Evolutionary conservation across 1,140 invertebrate species (phyloP), one percentile per base, ranked within the genome.

Genomic region (Varroa destructor): DNA sequence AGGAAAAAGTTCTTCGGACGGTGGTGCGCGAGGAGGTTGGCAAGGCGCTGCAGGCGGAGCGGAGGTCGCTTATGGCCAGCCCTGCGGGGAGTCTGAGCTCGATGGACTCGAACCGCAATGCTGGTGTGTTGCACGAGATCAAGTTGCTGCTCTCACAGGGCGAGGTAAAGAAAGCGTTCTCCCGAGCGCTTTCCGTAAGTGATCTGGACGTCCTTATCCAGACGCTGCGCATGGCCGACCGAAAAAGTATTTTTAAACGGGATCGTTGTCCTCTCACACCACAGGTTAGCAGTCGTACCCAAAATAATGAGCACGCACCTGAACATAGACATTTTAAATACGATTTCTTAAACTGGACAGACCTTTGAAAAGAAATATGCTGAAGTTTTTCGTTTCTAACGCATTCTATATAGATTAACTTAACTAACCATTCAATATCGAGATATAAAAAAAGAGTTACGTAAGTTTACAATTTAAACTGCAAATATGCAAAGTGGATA

Each of bases 171-270:
- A 37, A 40, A 12, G 61, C 61, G 46, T 67, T 67, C 61, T 67
- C 61, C 40, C 40, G 46, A 25, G 61, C 61, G 61, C 61, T 67
- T 12, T 67, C 61, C 40, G 61, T 67, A 12, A 67, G 61, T 37
- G 61, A 67, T 40, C 61, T 67, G 2, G 61, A 67, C 61, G 61
- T 67, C 46, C 61, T 67, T 46, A 67, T 67, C 37, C 61, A 67
- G 36, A 67, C 61, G 10, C 36, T 67, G 61, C 61, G 61, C 36
- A 14, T 12, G 61, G 61, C 61, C 61, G 61, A 67, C 12, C 61
- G 46, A 4, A 67, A 67, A 46, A 67, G 61, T 37, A 67, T 67
- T 37, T 67, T 67, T 46, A 67, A 67, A 40, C 14, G 61, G 8
- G 61, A 67, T 40, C 61, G 61, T 8, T 67, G 61, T 8, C 61